These are phyloP conservation scores for Bolinopsis microptera DNA, from an alignment of 37 sponge, comb jelly and placozoan genomes.

Conservation along the genomic window DNA sequence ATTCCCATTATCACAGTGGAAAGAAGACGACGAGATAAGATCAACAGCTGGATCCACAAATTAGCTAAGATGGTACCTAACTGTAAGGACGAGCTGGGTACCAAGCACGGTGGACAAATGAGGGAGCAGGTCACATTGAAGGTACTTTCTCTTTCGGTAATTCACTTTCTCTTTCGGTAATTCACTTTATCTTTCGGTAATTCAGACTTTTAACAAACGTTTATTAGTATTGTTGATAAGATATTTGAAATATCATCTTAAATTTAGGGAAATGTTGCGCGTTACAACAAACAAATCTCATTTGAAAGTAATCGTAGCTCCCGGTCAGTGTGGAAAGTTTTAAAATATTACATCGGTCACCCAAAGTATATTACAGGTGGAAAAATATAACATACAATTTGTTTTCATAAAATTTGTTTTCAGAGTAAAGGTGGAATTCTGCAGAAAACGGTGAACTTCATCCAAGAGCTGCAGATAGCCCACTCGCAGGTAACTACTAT, in stretches of 20 bases:
- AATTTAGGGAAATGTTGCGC: too few relatives aligned
- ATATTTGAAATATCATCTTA: too few relatives aligned
- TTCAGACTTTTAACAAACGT: background rate
- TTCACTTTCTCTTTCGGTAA: too few relatives aligned
- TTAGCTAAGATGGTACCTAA: slow-evolving; percentile 87
- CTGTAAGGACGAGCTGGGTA: slow-evolving; percentile 82
- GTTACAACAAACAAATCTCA: too few relatives aligned
- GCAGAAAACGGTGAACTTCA: slow-evolving; percentile 68
- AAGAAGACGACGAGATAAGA: slow-evolving; percentile 83
- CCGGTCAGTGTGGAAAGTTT: too few relatives aligned
- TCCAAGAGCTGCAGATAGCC: slow-evolving; percentile 65
- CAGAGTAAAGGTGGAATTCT: slow-evolving; percentile 67
- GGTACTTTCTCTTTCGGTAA: background rate
- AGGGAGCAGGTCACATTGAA: slow-evolving; percentile 56
- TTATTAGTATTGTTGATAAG: background rate
- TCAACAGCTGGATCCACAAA: slow-evolving; percentile 85
- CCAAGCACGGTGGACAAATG: slow-evolving; percentile 66
- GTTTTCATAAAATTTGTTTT: too few relatives aligned
- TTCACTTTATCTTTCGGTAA: background rate
- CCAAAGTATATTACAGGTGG: too few relatives aligned
- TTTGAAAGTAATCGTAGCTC: too few relatives aligned
- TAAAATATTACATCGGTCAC: too few relatives aligned
- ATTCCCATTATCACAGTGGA: slow-evolving; percentile 86
- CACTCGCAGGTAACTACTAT: slow-evolving; percentile 57
- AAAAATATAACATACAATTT: too few relatives aligned